phyloP scores from a whole-genome alignment of 2,888 invertebrate genomes.

The Nemurella pictetii region DNA sequence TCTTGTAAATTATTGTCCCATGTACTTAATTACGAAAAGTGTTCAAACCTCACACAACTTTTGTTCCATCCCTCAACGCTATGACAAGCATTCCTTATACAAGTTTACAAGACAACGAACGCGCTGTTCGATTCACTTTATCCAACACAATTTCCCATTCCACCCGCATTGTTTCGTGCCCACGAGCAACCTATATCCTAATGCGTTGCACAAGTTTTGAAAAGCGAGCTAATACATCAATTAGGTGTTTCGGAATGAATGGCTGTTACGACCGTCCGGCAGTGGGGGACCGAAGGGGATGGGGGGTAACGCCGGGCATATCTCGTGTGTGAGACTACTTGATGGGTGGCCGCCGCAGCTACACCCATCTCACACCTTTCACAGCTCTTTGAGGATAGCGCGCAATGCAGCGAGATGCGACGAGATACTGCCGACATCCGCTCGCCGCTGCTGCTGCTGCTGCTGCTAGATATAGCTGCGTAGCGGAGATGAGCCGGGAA shows the following conservation, averaged over 20 bases:
- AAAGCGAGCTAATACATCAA: slow-evolving; percentile 12
- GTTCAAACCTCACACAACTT: not conserved
- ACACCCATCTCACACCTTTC: slow-evolving; percentile 6
- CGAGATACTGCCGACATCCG: too few relatives aligned
- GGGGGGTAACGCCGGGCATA: not conserved
- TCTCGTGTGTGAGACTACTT: not conserved
- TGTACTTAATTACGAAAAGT: not conserved
- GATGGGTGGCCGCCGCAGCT: not conserved
- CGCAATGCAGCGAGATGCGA: too few relatives aligned
- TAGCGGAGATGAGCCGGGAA: too few relatives aligned
- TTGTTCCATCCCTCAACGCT: not conserved
- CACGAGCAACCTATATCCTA: not conserved
- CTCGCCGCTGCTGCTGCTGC: too few relatives aligned
- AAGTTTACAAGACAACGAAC: too few relatives aligned
- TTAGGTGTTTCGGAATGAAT: not conserved
- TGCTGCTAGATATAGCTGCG: too few relatives aligned
- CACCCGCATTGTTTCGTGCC: not conserved
- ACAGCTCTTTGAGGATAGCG: too few relatives aligned
- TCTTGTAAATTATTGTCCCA: not conserved
- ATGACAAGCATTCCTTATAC: too few relatives aligned
- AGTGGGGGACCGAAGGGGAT: not conserved
- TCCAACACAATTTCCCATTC: too few relatives aligned
- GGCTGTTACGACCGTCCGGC: not conserved
- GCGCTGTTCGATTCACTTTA: too few relatives aligned
- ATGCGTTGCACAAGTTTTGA: not conserved